These are phyloP conservation scores for Scaptomyza caliginosa DNA, from an alignment of 2,888 invertebrate species.

Conservation along the genomic window DNA sequence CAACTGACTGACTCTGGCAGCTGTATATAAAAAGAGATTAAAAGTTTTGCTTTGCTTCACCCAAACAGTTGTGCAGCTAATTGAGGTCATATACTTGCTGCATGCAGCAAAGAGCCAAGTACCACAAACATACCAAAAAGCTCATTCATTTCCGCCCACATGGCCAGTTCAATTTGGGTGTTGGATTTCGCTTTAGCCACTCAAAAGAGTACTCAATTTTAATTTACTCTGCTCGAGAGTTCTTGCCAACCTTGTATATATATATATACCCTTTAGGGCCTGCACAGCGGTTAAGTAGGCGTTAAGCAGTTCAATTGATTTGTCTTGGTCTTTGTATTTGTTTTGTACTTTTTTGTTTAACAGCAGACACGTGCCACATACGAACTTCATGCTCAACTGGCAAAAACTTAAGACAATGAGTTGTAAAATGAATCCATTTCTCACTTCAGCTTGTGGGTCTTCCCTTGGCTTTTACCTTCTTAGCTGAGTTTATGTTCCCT, in stretches of 20 bases:
- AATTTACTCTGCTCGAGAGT: neutral
- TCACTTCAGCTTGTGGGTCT: conserved; percentile 66
- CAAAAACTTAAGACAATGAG: conserved; percentile 30
- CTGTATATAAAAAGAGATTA: conserved; percentile 15
- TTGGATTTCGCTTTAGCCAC: conserved; percentile 22
- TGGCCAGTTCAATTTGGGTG: conserved; percentile 27
- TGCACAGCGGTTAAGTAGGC: conserved; percentile 13
- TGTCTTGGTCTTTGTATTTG: conserved; percentile 12
- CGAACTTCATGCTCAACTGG: conserved; percentile 33
- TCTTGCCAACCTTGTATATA: neutral
- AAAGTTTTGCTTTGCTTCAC: conserved; percentile 16
- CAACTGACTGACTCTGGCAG: neutral
- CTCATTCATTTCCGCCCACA: conserved; percentile 63
- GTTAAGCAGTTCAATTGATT: conserved; percentile 48
- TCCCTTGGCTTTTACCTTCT: conserved; percentile 39
- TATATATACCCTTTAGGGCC: neutral
- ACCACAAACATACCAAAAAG: conserved; percentile 15
- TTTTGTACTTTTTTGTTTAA: neutral
- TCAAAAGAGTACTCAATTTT: neutral
- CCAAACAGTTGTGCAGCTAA: conserved; percentile 19
- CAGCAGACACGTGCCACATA: conserved; percentile 50
- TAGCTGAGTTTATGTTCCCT: conserved; percentile 6
- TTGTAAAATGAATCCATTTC: conserved; percentile 44
- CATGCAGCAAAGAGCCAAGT: neutral
- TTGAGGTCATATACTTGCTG: conserved; percentile 33